These are phyloP conservation scores for Clarias magur DNA, from an alignment of 2,113 vertebrate species.

Conservation along the genomic window DNA sequence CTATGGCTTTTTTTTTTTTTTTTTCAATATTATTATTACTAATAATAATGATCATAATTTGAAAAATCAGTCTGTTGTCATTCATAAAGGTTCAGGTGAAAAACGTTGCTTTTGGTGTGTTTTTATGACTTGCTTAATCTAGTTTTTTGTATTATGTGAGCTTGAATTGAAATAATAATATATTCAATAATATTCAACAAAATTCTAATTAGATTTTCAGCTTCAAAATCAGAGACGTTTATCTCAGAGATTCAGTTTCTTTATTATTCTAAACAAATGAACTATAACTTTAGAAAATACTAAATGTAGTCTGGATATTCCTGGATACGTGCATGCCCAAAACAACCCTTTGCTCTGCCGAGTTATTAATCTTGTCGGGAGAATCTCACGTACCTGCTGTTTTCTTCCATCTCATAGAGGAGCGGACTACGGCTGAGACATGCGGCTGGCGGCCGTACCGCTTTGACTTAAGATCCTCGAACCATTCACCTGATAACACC, in stretches of 20 bases:
- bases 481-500: slow-evolving; percentile 60
- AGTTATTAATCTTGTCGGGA: neutral
- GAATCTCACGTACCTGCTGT: slow-evolving; percentile 50
- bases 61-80: neutral
- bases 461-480: slow-evolving; percentile 54
- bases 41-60: neutral
- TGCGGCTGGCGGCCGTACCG: slow-evolving; percentile 51
- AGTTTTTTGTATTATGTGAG: neutral
- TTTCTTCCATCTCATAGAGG: slow-evolving; percentile 59
- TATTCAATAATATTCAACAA: too few relatives aligned
- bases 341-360: neutral
- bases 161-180: neutral
- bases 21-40: neutral
- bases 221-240: neutral
- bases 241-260: neutral
- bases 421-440: slow-evolving; percentile 50
- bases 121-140: neutral
- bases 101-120: neutral
- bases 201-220: too few relatives aligned
- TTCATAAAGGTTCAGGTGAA: neutral
- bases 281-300: neutral
- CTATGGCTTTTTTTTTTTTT: neutral
- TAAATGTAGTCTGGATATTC: neutral
- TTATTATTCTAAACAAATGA: neutral
- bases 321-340: neutral